These are phyloP conservation scores for Macrophya annulata DNA, from an alignment of 2,888 invertebrate genomes.

Conservation along the genomic window DNA sequence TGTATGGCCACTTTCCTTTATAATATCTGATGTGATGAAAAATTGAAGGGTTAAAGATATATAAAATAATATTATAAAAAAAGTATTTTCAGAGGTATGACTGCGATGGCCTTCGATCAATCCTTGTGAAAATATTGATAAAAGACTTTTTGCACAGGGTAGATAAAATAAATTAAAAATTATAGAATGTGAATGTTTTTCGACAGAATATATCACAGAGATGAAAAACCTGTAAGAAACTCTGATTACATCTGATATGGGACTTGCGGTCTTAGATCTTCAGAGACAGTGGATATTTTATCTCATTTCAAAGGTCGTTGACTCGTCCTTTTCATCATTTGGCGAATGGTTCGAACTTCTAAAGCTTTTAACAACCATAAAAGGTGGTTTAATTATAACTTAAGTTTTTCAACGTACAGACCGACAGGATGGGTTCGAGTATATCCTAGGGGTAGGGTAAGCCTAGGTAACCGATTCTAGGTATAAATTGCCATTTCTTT, in stretches of 20 bases:
- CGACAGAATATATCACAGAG: background rate
- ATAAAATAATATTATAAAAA: background rate
- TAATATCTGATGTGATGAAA: background rate
- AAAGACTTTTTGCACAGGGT: background rate
- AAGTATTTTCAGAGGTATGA: background rate
- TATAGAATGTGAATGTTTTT: background rate
- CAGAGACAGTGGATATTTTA: background rate
- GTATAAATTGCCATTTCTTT: background rate
- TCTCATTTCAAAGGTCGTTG: background rate
- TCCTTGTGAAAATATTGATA: background rate
- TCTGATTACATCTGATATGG: constrained; percentile 10
- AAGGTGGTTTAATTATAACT: background rate
- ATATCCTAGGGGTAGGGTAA: background rate
- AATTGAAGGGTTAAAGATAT: background rate
- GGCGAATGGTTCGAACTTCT: background rate
- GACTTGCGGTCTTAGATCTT: background rate
- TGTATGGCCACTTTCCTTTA: background rate
- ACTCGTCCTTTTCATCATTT: background rate
- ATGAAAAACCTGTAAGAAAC: background rate
- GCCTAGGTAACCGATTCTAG: background rate
- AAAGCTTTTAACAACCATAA: background rate
- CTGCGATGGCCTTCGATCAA: background rate
- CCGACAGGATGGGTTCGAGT: background rate
- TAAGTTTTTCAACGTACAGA: background rate
- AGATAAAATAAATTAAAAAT: background rate